These are phyloP conservation scores for Fregetta grallaria DNA, from an alignment of 2,113 vertebrate genomes.

Conservation along the genomic window DNA sequence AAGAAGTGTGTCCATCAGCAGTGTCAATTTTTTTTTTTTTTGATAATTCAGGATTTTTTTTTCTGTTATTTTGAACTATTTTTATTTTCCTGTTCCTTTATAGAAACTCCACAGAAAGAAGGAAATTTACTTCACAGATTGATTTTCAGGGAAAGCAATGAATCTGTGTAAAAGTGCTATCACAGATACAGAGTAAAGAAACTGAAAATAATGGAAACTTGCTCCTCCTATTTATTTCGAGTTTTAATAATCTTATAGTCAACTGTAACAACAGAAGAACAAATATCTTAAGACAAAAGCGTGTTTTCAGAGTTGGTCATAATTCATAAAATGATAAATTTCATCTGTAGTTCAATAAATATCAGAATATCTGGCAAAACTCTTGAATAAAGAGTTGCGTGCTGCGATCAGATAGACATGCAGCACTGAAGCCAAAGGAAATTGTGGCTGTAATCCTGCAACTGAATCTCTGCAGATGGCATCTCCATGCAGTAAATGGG, in stretches of 20 bases:
- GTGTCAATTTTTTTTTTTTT: not conserved
- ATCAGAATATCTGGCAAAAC: slow-evolving; percentile 29
- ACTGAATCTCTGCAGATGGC: slow-evolving; percentile 50
- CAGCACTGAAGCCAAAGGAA: slow-evolving; percentile 46
- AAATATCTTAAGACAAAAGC: slow-evolving; percentile 8
- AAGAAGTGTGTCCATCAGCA: not conserved
- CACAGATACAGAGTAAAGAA: not conserved
- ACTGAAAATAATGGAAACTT: slow-evolving; percentile 6
- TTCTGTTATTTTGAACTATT: not conserved
- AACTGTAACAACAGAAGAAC: slow-evolving; percentile 6
- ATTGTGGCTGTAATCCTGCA: slow-evolving; percentile 52
- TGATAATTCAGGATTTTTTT: not conserved
- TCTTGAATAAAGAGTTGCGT: not conserved
- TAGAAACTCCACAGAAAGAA: not conserved
- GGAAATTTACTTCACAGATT: not conserved
- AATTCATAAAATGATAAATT: not conserved
- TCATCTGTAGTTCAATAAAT: slow-evolving; percentile 17
- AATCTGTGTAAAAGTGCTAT: not conserved
- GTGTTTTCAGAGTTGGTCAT: not conserved
- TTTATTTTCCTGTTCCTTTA: not conserved
- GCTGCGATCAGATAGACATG: slow-evolving; percentile 1
- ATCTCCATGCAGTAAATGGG: slow-evolving; percentile 35
- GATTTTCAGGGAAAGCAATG: slow-evolving; percentile 15
- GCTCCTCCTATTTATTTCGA: slow-evolving; percentile 20
- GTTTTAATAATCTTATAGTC: slow-evolving; percentile 26